Conservation (phyloP, 1,140 invertebrate genomes). For the Drosophila auraria region DNA sequence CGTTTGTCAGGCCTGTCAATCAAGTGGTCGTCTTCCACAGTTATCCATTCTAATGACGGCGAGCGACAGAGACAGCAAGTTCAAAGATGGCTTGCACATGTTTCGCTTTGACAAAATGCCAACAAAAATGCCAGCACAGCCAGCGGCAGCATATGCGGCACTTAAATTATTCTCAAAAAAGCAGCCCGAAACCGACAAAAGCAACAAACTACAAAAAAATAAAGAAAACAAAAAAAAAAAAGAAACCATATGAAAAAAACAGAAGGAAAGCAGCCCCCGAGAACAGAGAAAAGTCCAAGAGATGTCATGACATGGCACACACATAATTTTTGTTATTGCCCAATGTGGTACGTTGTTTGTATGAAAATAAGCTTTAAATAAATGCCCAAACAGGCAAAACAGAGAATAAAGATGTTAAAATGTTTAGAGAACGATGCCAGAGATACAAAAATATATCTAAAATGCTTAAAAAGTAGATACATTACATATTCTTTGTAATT, state of each 20-base stretch:
- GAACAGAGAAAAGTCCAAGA: constrained; percentile 10
- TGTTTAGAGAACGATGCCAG: background rate
- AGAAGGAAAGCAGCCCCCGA: constrained; percentile 9
- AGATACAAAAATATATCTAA: background rate
- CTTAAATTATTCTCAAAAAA: constrained; percentile 73
- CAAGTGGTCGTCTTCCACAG: constrained; percentile 67
- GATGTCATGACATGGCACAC: background rate
- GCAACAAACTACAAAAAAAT: constrained; percentile 13
- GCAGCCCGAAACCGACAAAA: constrained; percentile 17
- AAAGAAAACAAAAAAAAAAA: constrained; percentile 20
- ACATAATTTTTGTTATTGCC: constrained; percentile 38
- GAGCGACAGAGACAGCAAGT: constrained; percentile 51
- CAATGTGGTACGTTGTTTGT: constrained; percentile 61
- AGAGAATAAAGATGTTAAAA: constrained; percentile 28
- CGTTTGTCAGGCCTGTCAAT: constrained; percentile 66
- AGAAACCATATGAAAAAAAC: constrained; percentile 13
- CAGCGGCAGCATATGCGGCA: constrained; percentile 62
- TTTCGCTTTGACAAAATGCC: constrained; percentile 76
- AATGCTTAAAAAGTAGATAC: background rate
- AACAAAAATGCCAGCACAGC: constrained; percentile 55
- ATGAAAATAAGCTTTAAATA: constrained; percentile 50
- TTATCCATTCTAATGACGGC: constrained; percentile 80
- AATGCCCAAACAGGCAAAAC: constrained; percentile 37
- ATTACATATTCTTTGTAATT: background rate
- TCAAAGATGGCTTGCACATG: constrained; percentile 75